Evolutionary conservation across 2,888 invertebrate species (phyloP).

Genomic region (Heliconius charithonia): DNA sequence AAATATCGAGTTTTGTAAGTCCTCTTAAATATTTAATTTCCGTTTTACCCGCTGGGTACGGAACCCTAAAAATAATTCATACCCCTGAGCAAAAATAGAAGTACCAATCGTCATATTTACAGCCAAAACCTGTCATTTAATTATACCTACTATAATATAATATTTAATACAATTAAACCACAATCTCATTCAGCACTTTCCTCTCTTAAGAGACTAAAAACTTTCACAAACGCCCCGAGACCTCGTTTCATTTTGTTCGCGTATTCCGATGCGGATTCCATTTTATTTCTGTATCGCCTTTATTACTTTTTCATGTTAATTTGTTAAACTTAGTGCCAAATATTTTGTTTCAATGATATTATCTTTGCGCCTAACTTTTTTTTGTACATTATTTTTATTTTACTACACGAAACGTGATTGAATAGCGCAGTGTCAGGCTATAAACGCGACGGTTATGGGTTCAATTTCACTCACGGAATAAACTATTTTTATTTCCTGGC

Average conservation of each 20-base stretch:
- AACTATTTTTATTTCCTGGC: no score
- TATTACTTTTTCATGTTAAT: slow-evolving; percentile 37
- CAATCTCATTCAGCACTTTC: slow-evolving; percentile 51
- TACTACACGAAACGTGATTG: no score
- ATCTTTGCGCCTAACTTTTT: slow-evolving; percentile 7
- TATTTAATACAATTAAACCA: slow-evolving; percentile 38
- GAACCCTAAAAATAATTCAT: no score
- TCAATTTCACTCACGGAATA: no score
- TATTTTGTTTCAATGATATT: slow-evolving; percentile 28
- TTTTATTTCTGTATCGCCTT: slow-evolving; percentile 42
- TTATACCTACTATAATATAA: not conserved
- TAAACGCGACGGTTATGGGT: no score
- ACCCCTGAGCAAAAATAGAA: not conserved
- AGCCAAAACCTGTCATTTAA: not conserved
- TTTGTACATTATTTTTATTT: not conserved
- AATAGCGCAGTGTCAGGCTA: no score
- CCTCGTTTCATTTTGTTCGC: slow-evolving; percentile 39
- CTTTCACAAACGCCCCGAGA: slow-evolving; percentile 55
- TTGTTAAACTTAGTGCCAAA: slow-evolving; percentile 7
- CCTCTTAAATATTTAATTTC: no score
- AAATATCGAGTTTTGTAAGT: no score
- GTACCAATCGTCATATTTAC: not conserved
- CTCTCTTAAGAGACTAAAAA: slow-evolving; percentile 71
- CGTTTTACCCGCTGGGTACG: no score
- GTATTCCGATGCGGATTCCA: slow-evolving; percentile 41